Evolutionary conservation across 2,888 invertebrate genomes (phyloP), one percentile per base, ranked within the genome.

Genomic region (Acleris literana): DNA sequence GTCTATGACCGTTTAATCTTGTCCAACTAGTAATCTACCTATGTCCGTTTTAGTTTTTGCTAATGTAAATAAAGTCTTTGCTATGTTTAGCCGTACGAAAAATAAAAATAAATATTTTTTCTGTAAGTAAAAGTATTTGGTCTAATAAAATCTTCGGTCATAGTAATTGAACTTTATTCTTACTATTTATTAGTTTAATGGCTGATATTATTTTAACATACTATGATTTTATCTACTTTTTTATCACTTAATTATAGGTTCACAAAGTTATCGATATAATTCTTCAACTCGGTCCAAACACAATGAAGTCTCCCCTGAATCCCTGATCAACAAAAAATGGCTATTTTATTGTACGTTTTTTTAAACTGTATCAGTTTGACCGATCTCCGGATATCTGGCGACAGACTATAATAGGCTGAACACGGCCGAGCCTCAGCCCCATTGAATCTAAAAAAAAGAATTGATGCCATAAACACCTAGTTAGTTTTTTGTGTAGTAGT

Each of bases 351-450:
- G 53, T 57, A 57, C 55, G 56, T 48, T 57, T 66, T n/a, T 66
- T 62, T 66, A 18, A 66, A 62, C 48, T 46, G 52, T 66, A 66
- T 66, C 63, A 55, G 64, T 11, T 11, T 44, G 25, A 25, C 66
- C 66, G 61, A 66, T 66, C 66, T 57, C 44, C 57, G 61, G 61
- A 62, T 62, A 59, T 59, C 58, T 49, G 66, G 66, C 66, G 66
- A 66, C 66, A 66, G 66, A 62, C 66, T 59, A 62, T 66, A 66
- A 66, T 62, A 66, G 66, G 66, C 62, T 57, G 66, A 62, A 66
- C 66, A 57, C 57, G 61, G 52, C n/a, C 62, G 65, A 16, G 46
- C 57, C 48, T 39, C 46, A 22, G 62, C 44, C 57, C 61, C 52
- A 52, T 56, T 56, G 52, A 57, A 52, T 49, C 17, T 33, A 52